A percentile compares a stretch with the other conserved stretches of the same genome.
Conservation (phyloP, 2,113 vertebrate genomes). For the Ammodytes dubius region DNA sequence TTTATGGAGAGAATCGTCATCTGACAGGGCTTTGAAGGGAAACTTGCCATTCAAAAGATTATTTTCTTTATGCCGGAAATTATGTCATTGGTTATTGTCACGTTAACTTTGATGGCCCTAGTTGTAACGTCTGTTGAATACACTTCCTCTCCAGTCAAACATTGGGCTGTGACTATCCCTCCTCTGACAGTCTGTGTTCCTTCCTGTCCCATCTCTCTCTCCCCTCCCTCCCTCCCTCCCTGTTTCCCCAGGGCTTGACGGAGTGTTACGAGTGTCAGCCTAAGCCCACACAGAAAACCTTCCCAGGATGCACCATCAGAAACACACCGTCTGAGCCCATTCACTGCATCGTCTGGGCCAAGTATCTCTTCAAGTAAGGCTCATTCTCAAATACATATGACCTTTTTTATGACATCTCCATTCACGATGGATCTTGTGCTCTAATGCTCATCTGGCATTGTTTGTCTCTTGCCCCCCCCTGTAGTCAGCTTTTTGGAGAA, state of each 20-base stretch:
- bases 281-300: slow-evolving; percentile 98
- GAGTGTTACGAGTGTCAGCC: slow-evolving; percentile 99
- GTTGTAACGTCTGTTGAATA: not conserved
- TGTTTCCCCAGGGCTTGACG: slow-evolving; percentile 89
- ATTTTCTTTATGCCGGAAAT: not conserved
- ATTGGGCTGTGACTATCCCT: not conserved
- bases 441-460: not conserved
- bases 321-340: slow-evolving; percentile 99
- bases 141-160: not conserved
- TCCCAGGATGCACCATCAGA: slow-evolving; percentile 98
- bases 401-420: no score
- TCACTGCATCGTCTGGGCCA: slow-evolving; percentile 99
- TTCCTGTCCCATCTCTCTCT: not conserved
- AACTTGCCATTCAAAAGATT: no score
- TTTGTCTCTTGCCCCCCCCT: slow-evolving; percentile 26
- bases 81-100: no score
- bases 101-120: no score
- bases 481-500: slow-evolving; percentile 97
- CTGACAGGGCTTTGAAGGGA: no score
- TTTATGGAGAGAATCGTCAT: no score
- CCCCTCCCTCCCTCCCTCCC: not conserved
- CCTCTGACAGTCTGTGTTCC: not conserved
- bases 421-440: not conserved
- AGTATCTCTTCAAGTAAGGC: slow-evolving; percentile 98
- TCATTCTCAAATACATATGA: no score